Percentiles rank a stretch among this genome's conserved stretches.
These are phyloP conservation scores for Pogonus chalceus DNA, from an alignment of 1,140 invertebrate genomes.

Conservation along the genomic window DNA sequence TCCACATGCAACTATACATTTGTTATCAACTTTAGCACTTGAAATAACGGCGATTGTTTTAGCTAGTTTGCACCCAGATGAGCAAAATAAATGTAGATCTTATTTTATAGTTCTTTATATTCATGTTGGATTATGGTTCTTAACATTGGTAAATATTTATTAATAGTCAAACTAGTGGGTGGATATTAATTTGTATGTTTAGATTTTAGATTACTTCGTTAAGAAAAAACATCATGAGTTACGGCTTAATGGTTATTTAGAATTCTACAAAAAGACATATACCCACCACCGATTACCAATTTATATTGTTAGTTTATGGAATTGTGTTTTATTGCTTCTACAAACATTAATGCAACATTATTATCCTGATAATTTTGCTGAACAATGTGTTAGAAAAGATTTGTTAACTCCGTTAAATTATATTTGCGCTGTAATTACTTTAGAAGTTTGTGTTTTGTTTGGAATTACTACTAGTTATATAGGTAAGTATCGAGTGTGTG, in stretches of 20 bases:
- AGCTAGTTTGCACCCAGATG: slow-evolving; percentile 42
- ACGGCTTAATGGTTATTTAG: slow-evolving; percentile 51
- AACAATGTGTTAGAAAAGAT: slow-evolving; percentile 44
- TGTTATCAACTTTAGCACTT: slow-evolving; percentile 41
- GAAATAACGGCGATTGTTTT: slow-evolving; percentile 48
- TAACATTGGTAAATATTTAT: slow-evolving; percentile 41
- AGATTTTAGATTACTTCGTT: slow-evolving; percentile 46
- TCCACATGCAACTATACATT: slow-evolving; percentile 33
- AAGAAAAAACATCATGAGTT: slow-evolving; percentile 47
- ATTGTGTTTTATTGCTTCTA: slow-evolving; percentile 44
- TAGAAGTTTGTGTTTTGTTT: slow-evolving; percentile 45
- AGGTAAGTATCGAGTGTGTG: slow-evolving; percentile 45
- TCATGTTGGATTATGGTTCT: slow-evolving; percentile 49
- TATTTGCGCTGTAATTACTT: slow-evolving; percentile 41
- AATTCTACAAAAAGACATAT: slow-evolving; percentile 53
- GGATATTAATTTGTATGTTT: slow-evolving; percentile 16
- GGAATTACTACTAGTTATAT: slow-evolving; percentile 48
- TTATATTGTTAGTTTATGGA: slow-evolving; percentile 54
- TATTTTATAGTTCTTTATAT: slow-evolving; percentile 57
- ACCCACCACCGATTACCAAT: slow-evolving; percentile 47
- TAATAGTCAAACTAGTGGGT: background rate
- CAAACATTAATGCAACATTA: slow-evolving; percentile 52
- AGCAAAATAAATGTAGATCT: slow-evolving; percentile 46
- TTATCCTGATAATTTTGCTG: slow-evolving; percentile 46
- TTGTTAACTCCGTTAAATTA: slow-evolving; percentile 48